These are phyloP conservation scores for human DNA, from an alignment of 2,113 vertebrate species.

Conservation along the genomic window DNA sequence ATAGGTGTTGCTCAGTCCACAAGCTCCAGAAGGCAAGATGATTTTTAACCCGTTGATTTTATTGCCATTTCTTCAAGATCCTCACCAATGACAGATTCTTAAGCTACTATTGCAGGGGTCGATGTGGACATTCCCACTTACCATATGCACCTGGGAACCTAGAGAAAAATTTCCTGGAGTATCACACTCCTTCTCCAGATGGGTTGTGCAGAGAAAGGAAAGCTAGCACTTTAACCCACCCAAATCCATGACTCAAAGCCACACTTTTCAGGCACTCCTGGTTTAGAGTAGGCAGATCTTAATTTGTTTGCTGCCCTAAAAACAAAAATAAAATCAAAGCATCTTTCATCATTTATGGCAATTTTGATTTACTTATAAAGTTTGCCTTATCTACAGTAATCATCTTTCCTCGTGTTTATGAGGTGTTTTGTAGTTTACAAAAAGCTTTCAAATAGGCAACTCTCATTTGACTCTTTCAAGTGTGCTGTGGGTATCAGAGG, in stretches of 20 bases:
- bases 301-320: neutral
- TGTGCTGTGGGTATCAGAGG: neutral
- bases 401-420: neutral
- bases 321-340: neutral
- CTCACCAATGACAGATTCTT: neutral
- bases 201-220: neutral
- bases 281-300: neutral
- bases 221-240: neutral
- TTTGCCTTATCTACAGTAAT: neutral
- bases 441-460: neutral
- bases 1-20: neutral
- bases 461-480: neutral
- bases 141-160: neutral
- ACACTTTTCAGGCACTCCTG: neutral
- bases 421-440: neutral
- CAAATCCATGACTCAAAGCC: neutral
- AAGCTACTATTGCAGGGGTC: neutral
- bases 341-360: constrained; percentile 1
- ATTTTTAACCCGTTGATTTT: neutral
- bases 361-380: constrained; percentile 24
- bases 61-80: neutral
- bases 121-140: neutral
- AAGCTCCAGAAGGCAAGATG: neutral
- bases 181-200: neutral
- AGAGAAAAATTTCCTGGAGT: neutral